Conservation (phyloP, 2,797 vertebrate species). For the Adelosebastes latens region DNA sequence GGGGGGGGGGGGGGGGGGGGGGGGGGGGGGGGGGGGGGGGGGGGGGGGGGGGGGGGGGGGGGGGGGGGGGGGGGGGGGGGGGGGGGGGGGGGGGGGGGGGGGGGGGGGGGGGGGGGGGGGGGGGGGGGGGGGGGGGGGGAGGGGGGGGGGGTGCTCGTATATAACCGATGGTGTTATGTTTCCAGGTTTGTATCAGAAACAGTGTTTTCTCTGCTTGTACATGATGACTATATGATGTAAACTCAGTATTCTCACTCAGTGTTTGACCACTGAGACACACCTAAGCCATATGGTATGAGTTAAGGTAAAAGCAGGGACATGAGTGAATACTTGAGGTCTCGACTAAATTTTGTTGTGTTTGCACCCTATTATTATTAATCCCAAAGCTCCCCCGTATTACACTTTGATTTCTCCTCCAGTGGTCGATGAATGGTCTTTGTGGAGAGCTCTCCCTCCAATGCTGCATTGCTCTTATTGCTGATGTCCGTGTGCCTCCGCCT, state of each 20-base stretch:
- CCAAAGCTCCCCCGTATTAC: slow-evolving; percentile 27
- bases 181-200: slow-evolving; percentile 43
- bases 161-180: slow-evolving; percentile 27
- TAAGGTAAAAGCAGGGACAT: slow-evolving; percentile 46
- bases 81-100: too few relatives aligned
- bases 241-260: slow-evolving; percentile 68
- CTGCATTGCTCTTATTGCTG: slow-evolving; percentile 55
- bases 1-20: too few relatives aligned
- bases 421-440: slow-evolving; percentile 16
- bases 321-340: slow-evolving; percentile 38
- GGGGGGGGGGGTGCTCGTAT: not conserved
- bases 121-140: not conserved
- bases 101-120: too few relatives aligned
- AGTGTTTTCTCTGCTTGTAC: slow-evolving; percentile 44
- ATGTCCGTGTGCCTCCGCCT: slow-evolving; percentile 66
- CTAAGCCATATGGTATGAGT: slow-evolving; percentile 77
- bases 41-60: too few relatives aligned
- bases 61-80: too few relatives aligned
- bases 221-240: slow-evolving; percentile 38
- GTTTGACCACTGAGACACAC: slow-evolving; percentile 56
- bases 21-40: too few relatives aligned
- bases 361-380: slow-evolving; percentile 27
- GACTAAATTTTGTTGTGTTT: slow-evolving; percentile 28
- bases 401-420: not conserved
- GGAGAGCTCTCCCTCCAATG: slow-evolving; percentile 43